These are phyloP conservation scores for Acipenser ruthenus DNA, from an alignment of 2,797 vertebrate genomes.

Conservation along the genomic window DNA sequence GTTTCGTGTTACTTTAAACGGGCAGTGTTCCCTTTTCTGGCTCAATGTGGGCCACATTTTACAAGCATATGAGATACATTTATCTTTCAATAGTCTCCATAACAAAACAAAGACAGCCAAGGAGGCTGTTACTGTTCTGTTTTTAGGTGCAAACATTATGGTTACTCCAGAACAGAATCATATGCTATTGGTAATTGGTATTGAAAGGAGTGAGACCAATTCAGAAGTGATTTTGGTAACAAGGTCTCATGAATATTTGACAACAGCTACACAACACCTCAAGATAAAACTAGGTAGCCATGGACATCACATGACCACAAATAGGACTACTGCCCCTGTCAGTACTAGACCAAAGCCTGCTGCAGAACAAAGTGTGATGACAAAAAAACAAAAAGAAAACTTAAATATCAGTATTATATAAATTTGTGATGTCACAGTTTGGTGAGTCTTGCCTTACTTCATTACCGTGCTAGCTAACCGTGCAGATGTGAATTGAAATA, in stretches of 20 bases:
- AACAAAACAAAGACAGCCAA: no score
- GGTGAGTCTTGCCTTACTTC: constrained; percentile 90
- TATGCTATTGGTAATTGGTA: no score
- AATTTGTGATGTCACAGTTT: constrained; percentile 70
- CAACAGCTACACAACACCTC: no score
- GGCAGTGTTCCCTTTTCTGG: constrained; percentile 42
- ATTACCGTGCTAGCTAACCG: constrained; percentile 78
- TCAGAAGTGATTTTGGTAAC: no score
- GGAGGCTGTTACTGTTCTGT: no score
- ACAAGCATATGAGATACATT: no score
- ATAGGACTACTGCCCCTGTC: constrained; percentile 54
- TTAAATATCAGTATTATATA: constrained; percentile 79
- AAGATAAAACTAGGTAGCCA: no score
- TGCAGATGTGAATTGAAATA: constrained; percentile 73
- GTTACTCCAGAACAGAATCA: no score
- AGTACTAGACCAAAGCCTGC: constrained; percentile 79
- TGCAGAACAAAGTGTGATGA: constrained; percentile 63
- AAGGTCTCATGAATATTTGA: no score
- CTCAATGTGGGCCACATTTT: constrained; percentile 34
- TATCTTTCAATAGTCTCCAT: no score
- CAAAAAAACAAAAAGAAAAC: constrained; percentile 45
- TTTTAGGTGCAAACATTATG: no score
- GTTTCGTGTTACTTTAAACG: constrained; percentile 29
- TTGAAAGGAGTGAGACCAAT: no score
- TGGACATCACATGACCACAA: constrained; percentile 40